phyloP scores from a whole-genome alignment of 1,140 invertebrate species.

The Chymomyza costata region DNA sequence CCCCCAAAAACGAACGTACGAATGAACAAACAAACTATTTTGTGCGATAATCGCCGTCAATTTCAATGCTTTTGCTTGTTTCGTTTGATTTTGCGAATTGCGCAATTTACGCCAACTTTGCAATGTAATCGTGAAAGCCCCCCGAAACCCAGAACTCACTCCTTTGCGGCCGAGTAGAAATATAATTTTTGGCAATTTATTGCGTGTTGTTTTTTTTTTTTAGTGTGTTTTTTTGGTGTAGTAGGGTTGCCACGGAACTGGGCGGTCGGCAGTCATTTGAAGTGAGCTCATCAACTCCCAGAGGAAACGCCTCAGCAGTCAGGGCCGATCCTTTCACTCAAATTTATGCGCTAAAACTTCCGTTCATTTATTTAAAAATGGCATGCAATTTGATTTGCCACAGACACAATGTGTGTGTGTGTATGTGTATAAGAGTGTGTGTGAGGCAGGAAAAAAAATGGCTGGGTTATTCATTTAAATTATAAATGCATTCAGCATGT shows the following conservation, averaged over 20 bases:
- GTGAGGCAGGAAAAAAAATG: slow-evolving; percentile 34
- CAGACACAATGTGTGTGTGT: background rate
- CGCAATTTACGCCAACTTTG: slow-evolving; percentile 66
- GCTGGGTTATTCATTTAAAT: slow-evolving; percentile 69
- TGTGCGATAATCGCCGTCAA: slow-evolving; percentile 66
- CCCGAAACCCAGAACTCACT: too few relatives aligned
- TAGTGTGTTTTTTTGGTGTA: background rate
- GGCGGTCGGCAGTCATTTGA: slow-evolving; percentile 8
- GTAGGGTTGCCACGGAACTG: slow-evolving; percentile 2
- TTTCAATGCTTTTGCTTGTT: slow-evolving; percentile 44
- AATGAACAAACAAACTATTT: slow-evolving; percentile 60
- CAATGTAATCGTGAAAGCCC: background rate
- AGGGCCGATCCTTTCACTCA: slow-evolving; percentile 43
- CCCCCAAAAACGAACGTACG: slow-evolving; percentile 52
- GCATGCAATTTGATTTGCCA: slow-evolving; percentile 34
- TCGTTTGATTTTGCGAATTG: slow-evolving; percentile 37
- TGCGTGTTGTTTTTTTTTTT: slow-evolving; percentile 34
- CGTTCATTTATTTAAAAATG: slow-evolving; percentile 54
- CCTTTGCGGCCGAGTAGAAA: slow-evolving; percentile 19
- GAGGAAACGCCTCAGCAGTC: slow-evolving; percentile 14
- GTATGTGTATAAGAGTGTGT: slow-evolving; percentile 3
- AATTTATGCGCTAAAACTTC: slow-evolving; percentile 71
- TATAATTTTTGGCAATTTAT: slow-evolving; percentile 70
- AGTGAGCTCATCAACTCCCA: slow-evolving; percentile 44
- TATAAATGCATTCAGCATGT: slow-evolving; percentile 72